Conservation (phyloP, 2,113 vertebrate genomes). For the Carollia perspicillata region DNA sequence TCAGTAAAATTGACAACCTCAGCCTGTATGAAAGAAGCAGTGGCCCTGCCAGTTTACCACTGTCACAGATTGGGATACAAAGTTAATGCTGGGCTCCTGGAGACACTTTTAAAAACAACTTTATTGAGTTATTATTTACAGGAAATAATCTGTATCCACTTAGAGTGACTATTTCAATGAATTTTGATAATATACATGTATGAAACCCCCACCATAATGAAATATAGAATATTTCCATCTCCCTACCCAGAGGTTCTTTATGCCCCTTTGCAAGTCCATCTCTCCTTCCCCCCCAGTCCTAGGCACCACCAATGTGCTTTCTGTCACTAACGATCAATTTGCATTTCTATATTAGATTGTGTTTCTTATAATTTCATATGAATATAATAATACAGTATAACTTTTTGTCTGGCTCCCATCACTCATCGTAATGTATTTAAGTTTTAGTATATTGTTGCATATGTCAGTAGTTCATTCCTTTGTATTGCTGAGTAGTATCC, state of each 20-base stretch:
- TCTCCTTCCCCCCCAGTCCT: neutral
- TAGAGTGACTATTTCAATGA: neutral
- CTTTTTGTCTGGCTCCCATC: neutral
- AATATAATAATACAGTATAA: neutral
- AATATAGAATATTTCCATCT: neutral
- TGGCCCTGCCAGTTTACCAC: neutral
- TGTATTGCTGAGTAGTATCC: neutral
- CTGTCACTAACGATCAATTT: neutral
- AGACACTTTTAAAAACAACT: neutral
- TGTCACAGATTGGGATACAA: neutral
- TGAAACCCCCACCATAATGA: neutral
- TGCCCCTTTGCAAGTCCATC: neutral
- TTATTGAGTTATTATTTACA: neutral
- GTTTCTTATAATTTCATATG: conserved; percentile 22
- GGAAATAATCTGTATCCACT: neutral
- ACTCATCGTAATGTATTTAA: neutral
- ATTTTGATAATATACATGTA: neutral
- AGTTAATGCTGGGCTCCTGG: neutral
- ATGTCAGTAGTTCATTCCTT: neutral
- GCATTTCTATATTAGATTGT: neutral
- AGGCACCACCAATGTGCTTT: neutral
- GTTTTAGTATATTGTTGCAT: neutral
- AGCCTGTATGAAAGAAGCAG: neutral
- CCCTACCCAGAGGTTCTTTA: neutral
- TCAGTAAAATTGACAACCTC: neutral